phyloP scores from a whole-genome alignment of 2,113 vertebrate genomes.

The Entelurus aequoreus region DNA sequence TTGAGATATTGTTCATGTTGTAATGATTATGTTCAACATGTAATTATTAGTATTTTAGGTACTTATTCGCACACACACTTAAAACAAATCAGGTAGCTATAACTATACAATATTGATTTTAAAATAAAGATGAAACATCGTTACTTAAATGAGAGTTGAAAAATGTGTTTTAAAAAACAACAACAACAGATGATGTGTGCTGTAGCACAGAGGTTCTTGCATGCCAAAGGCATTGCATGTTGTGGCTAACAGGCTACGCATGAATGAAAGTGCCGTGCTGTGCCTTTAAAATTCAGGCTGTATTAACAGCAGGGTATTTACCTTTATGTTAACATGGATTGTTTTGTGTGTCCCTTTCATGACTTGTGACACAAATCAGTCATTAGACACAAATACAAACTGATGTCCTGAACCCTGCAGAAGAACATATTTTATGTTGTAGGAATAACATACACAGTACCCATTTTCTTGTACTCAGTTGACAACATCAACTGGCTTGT shows the following conservation, averaged over 20 bases:
- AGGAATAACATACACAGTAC: too few species aligned
- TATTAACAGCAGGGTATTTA: conserved; percentile 19
- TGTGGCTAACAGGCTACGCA: conserved; percentile 27
- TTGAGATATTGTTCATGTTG: too few species aligned
- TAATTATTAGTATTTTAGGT: too few species aligned
- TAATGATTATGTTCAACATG: too few species aligned
- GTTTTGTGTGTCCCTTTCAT: neutral
- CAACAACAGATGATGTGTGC: neutral
- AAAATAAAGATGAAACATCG: neutral
- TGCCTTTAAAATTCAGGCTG: conserved; percentile 27
- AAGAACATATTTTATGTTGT: neutral
- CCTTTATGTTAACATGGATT: conserved; percentile 13
- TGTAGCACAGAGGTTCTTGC: conserved; percentile 7
- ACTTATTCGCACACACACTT: too few species aligned
- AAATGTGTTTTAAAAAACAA: neutral
- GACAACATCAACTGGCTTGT: too few species aligned
- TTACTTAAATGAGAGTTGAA: neutral
- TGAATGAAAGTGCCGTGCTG: conserved; percentile 34
- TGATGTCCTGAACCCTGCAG: neutral
- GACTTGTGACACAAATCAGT: neutral
- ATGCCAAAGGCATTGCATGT: conserved; percentile 41
- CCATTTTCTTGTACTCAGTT: too few species aligned
- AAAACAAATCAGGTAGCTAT: too few species aligned
- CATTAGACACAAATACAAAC: neutral
- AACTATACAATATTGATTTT: neutral